Conservation (phyloP, 2,888 invertebrate genomes). For the Tholera decimalis region DNA sequence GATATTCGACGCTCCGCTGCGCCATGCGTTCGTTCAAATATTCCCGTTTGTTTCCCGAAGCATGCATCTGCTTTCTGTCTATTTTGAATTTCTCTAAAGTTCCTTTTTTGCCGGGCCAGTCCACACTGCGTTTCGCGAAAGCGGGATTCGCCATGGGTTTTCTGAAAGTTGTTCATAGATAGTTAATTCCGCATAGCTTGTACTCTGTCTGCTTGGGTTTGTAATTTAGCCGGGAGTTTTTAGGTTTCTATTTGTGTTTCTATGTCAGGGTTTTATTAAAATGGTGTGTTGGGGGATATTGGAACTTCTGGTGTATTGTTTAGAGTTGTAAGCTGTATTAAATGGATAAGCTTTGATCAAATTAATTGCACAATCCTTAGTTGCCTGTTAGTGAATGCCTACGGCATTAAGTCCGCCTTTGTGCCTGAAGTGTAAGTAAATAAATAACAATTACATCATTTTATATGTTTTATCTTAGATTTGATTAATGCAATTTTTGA, state of each 20-base stretch:
- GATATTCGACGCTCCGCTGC: slow-evolving; percentile 86
- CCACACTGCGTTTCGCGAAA: slow-evolving; percentile 88
- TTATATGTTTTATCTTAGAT: too few relatives aligned
- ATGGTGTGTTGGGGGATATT: slow-evolving; percentile 10
- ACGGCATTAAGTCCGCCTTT: too few relatives aligned
- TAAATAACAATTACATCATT: too few relatives aligned
- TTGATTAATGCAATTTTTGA: not conserved
- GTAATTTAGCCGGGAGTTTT: slow-evolving; percentile 29
- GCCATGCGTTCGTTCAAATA: slow-evolving; percentile 82
- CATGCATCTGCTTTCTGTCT: slow-evolving; percentile 88
- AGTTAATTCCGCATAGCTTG: slow-evolving; percentile 64
- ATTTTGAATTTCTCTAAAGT: slow-evolving; percentile 77
- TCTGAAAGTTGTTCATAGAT: slow-evolving; percentile 76
- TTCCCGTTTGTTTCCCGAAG: slow-evolving; percentile 79
- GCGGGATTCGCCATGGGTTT: slow-evolving; percentile 88
- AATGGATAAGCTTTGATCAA: not conserved
- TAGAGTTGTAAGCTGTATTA: not conserved
- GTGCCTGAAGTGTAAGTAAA: too few relatives aligned
- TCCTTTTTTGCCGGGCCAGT: slow-evolving; percentile 71
- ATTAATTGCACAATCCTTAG: not conserved
- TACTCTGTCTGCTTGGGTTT: slow-evolving; percentile 28
- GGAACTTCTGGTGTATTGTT: not conserved
- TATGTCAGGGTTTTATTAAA: slow-evolving; percentile 25
- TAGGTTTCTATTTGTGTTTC: slow-evolving; percentile 12
- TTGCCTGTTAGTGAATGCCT: too few relatives aligned